Evolutionary conservation across 1,140 invertebrate genomes (phyloP).

Genomic region (Metopolophium dirhodum): DNA sequence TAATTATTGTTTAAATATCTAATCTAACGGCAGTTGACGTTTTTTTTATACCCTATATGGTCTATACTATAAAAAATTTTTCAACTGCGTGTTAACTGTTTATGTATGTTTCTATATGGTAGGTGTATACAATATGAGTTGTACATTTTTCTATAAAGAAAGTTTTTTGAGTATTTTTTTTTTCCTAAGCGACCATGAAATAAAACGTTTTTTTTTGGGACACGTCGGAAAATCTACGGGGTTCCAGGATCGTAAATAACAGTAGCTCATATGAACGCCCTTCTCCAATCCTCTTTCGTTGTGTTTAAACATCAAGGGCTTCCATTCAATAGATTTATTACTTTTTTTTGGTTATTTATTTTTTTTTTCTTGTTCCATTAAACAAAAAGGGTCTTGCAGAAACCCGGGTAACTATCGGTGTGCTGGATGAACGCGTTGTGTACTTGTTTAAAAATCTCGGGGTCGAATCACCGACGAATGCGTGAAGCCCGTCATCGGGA

Average conservation of each 20-base stretch:
- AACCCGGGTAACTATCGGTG: neutral
- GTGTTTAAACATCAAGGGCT: constrained; percentile 5
- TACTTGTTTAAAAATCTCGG: neutral
- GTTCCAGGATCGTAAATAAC: constrained; percentile 34
- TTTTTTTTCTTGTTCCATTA: neutral
- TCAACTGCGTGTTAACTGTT: neutral
- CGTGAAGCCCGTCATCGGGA: neutral
- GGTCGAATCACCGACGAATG: neutral
- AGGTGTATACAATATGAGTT: neutral
- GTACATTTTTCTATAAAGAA: constrained; percentile 19
- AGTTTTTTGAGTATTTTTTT: neutral
- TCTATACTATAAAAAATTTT: neutral
- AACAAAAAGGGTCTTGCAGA: constrained; percentile 22
- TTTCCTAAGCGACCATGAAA: neutral
- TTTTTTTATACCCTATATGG: neutral
- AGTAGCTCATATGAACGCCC: neutral
- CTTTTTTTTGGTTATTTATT: neutral
- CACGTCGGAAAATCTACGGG: constrained; percentile 20
- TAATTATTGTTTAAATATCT: neutral
- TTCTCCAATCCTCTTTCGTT: neutral
- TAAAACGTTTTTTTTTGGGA: neutral
- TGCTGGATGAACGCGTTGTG: neutral
- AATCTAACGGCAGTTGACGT: neutral
- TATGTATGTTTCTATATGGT: neutral
- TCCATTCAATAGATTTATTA: constrained; percentile 27